Evolutionary conservation across 1,140 invertebrate species (phyloP), one percentile per base, ranked within the genome.

Genomic region (Augochlora pura): DNA sequence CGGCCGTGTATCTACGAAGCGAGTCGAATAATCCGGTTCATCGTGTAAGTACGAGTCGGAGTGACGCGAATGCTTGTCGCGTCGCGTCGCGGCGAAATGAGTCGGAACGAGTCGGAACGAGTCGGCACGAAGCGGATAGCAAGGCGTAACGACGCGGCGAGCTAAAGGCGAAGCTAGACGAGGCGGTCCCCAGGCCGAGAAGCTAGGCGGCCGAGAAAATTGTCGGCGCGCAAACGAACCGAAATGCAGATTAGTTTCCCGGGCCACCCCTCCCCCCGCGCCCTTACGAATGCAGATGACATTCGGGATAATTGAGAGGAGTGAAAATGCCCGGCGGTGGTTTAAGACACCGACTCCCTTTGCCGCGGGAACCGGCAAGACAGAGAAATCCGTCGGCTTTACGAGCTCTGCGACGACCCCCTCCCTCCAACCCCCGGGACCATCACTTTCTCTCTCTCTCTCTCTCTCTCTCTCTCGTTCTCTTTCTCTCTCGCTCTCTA

Each of bases 221-320:
- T 27, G 39, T 67, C 39, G 10, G 25, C 8, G 25, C 6, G 4
- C 23, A 27, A 60, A 57, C 54, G 49, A 69, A 68, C 54, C 21
- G 39, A 67, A 81, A 77, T 57, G 27, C 74, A 54, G 52, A 67
- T 77, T 27, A 77, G 62, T 21, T 64, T n/a, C n/a, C 64, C 0
- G 2, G n/a, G 49, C 9, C 25, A 18, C 25, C 10, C 60, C n/a
- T n/a, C n/a, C n/a, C n/a, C n/a, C n/a, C n/a, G 23, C 46, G 57
- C 14, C 18, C 46, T 80, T 52, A 66, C 16, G 10, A 59, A 77
- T 77, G 62, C 52, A 71, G 67, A 81, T 71, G 67, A 71, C 62
- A 71, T 63, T 69, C 39, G 6, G 60, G 32, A 75, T 81, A 81
- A 81, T 60, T 66, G 67, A 71, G 74, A 62, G 52, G 63, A 77